Conservation (phyloP, 1,140 invertebrate species). For the Neuroterus valhalla region DNA sequence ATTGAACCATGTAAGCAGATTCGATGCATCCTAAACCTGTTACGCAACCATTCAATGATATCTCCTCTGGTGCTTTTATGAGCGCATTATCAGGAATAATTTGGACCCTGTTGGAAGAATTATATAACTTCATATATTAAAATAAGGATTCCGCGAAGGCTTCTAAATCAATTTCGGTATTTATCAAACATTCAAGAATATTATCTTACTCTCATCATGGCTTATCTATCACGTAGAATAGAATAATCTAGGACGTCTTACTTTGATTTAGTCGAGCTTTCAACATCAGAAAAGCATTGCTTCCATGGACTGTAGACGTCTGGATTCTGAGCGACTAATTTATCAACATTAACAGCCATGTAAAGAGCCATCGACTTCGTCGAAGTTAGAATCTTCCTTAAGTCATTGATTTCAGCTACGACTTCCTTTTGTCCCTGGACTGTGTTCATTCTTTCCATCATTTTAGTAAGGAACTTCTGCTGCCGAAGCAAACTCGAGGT, state of each 20-base stretch:
- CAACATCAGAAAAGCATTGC: constrained; percentile 68
- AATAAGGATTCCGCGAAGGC: too few relatives aligned
- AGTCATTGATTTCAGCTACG: constrained; percentile 77
- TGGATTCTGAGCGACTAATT: constrained; percentile 72
- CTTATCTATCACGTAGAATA: too few relatives aligned
- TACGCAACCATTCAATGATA: constrained; percentile 75
- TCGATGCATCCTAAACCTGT: constrained; percentile 89
- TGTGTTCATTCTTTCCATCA: constrained; percentile 78
- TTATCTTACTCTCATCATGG: too few relatives aligned
- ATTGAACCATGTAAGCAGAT: constrained; percentile 84
- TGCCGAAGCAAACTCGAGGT: constrained; percentile 83
- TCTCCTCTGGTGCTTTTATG: constrained; percentile 61
- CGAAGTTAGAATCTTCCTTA: constrained; percentile 78
- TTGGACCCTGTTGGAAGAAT: constrained; percentile 67
- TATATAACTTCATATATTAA: too few relatives aligned
- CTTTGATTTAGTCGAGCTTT: constrained; percentile 62
- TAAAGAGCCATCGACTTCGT: constrained; percentile 81
- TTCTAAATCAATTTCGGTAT: too few relatives aligned
- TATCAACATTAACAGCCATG: constrained; percentile 82
- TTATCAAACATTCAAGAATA: too few relatives aligned
- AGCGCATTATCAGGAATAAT: constrained; percentile 75
- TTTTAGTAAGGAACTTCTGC: constrained; percentile 83
- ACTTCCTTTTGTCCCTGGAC: constrained; percentile 77
- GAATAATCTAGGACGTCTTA: constrained; percentile 50
- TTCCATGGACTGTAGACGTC: constrained; percentile 77